phyloP scores from a whole-genome alignment of 2,888 invertebrate species.

The Calameuta pallipes region DNA sequence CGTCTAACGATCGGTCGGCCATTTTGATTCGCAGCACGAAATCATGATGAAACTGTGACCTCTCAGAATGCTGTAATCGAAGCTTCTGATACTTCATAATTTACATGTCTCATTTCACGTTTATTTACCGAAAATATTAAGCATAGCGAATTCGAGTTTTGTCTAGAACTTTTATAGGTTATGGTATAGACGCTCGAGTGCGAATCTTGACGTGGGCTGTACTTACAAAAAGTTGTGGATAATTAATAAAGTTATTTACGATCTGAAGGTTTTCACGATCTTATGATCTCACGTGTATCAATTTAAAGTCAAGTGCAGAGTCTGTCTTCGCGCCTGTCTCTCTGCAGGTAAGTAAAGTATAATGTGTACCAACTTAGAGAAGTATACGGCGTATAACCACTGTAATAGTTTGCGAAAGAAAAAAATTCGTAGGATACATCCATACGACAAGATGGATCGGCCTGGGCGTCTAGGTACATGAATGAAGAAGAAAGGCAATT shows the following conservation, averaged over 20 bases:
- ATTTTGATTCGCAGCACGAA: background rate
- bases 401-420: constrained; percentile 24
- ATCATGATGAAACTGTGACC: background rate
- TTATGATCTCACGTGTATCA: background rate
- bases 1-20: background rate
- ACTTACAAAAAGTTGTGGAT: too few relatives aligned
- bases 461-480: constrained; percentile 9
- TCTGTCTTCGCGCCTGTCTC: background rate
- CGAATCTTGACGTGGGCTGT: background rate
- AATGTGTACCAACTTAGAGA: background rate
- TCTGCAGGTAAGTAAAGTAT: background rate
- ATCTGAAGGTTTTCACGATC: background rate
- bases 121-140: background rate
- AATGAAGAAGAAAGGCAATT: constrained; percentile 11
- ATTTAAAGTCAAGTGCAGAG: background rate
- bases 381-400: background rate
- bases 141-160: background rate
- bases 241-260: background rate
- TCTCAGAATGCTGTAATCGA: background rate
- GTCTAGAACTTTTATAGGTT: background rate
- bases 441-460: constrained; percentile 34
- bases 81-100: background rate
- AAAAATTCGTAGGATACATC: constrained; percentile 27
- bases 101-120: background rate
- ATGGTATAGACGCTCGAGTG: background rate